Evolutionary conservation across 2,797 vertebrate species (phyloP).

Genomic region (Balearica regulorum): DNA sequence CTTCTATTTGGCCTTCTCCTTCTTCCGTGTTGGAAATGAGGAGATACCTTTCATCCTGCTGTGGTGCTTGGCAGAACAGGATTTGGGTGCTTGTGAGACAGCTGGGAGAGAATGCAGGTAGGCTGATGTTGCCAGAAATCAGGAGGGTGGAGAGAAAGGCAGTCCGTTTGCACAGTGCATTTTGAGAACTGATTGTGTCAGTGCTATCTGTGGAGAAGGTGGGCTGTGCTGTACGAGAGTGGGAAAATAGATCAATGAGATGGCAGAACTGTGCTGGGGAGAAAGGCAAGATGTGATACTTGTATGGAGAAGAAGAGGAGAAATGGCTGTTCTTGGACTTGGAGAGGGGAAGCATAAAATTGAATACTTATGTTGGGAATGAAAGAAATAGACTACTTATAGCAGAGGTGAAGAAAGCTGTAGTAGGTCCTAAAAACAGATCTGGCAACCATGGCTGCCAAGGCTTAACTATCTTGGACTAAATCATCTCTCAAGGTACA

Average conservation of each 20-base stretch:
- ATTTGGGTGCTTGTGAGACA: background rate
- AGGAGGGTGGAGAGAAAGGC: background rate
- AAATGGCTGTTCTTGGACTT: background rate
- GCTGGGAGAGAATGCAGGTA: background rate
- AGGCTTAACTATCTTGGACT: background rate
- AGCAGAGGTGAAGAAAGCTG: background rate
- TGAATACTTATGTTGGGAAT: background rate
- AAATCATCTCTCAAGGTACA: background rate
- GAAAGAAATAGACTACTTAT: background rate
- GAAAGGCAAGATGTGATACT: background rate
- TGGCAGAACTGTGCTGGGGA: background rate
- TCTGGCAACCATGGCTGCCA: background rate
- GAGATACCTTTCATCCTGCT: background rate
- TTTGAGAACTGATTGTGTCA: background rate
- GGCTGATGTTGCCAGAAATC: background rate
- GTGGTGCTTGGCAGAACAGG: background rate
- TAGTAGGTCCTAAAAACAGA: background rate
- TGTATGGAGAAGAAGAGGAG: background rate
- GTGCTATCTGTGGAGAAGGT: background rate
- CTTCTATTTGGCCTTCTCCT: background rate
- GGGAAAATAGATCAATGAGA: background rate
- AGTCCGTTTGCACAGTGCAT: accelerated
- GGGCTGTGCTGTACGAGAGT: background rate
- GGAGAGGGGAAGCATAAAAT: background rate
- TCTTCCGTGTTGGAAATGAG: background rate